Conservation (phyloP, 2,888 invertebrate genomes). For the Drosophila lacicola region DNA sequence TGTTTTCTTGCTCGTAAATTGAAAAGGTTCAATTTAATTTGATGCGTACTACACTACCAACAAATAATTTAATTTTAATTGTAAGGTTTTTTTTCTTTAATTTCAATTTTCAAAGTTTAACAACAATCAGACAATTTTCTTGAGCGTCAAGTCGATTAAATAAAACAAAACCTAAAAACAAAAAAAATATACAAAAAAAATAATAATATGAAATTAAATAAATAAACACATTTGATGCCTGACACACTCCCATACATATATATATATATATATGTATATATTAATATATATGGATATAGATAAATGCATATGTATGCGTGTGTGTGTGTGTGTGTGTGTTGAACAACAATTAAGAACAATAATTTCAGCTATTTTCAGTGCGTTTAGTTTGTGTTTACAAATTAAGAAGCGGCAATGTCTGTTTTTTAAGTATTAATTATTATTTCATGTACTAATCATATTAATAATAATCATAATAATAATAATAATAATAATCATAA, state of each 20-base stretch:
- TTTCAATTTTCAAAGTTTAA: conserved; percentile 38
- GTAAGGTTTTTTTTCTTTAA: conserved; percentile 18
- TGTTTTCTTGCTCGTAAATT: no score
- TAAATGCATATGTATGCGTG: conserved; percentile 4
- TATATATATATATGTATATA: no score
- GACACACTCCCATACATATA: conserved; percentile 2
- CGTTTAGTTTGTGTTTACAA: conserved; percentile 34
- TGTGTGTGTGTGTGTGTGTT: conserved; percentile 14
- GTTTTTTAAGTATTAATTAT: conserved; percentile 32
- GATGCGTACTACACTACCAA: conserved; percentile 48
- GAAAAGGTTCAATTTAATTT: conserved; percentile 20
- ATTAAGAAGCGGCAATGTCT: conserved; percentile 53
- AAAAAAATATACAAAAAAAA: conserved; percentile 17
- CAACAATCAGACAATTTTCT: conserved; percentile 53
- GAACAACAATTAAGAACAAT: conserved; percentile 65
- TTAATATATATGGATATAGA: neutral
- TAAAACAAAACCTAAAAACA: conserved; percentile 35
- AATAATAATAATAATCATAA: conserved; percentile 55
- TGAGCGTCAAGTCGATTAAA: conserved; percentile 36
- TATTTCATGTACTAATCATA: conserved; percentile 26
- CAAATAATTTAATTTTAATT: conserved; percentile 50
- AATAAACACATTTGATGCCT: conserved; percentile 32
- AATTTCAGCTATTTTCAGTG: conserved; percentile 67
- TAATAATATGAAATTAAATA: conserved; percentile 14
- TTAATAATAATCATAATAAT: conserved; percentile 18